Percentiles rank a stretch among this genome's conserved stretches.
Evolutionary conservation across 2,113 vertebrate species (phyloP).

Genomic region (Spheniscus mendiculus): DNA sequence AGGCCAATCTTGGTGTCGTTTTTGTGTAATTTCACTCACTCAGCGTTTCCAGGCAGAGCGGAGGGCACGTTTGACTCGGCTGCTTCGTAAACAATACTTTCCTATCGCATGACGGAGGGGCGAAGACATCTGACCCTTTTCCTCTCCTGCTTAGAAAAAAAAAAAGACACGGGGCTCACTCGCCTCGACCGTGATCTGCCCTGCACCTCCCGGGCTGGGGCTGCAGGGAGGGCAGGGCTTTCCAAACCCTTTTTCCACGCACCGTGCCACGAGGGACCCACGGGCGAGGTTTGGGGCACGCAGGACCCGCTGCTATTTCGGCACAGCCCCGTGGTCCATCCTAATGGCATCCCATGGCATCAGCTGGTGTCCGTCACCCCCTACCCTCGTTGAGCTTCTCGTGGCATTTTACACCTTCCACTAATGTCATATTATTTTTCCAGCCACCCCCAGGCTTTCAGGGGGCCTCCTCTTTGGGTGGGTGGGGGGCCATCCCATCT

Average conservation of each 20-base stretch:
- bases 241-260: background rate
- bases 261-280: background rate
- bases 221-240: background rate
- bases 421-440: background rate
- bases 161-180: background rate
- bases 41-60: slow-evolving; percentile 61
- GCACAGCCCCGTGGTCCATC: background rate
- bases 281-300: background rate
- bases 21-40: slow-evolving; percentile 58
- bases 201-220: background rate
- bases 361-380: background rate
- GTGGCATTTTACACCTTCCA: background rate
- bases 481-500: rapidly evolving
- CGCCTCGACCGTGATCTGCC: background rate
- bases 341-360: background rate
- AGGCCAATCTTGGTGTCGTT: slow-evolving; percentile 27
- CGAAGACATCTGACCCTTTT: background rate
- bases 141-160: background rate
- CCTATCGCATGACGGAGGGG: background rate
- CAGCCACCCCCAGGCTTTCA: background rate
- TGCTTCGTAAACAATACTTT: slow-evolving; percentile 9
- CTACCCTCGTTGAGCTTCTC: rapidly evolving
- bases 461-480: background rate
- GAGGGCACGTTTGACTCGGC: slow-evolving; percentile 29
- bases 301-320: rapidly evolving